phyloP scores from a whole-genome alignment of 2,888 invertebrate species.

The Macrophya alboannulata region DNA sequence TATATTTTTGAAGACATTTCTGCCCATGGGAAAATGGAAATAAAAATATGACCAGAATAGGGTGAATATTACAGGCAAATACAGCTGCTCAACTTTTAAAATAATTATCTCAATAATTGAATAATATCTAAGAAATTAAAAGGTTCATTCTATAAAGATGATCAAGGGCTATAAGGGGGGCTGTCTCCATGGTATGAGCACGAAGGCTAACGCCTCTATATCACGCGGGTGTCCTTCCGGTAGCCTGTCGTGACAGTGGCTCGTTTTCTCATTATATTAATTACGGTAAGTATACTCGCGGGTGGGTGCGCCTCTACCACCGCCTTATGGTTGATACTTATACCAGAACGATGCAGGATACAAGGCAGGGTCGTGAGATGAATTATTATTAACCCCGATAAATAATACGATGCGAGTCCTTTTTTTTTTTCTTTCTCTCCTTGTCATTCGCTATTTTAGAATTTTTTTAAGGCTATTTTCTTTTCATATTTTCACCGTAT shows the following conservation, averaged over 20 bases:
- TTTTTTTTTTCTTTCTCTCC: too few relatives aligned
- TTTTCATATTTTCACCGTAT: not conserved
- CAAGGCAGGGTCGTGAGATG: not conserved
- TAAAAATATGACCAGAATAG: too few relatives aligned
- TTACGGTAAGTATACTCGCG: constrained; percentile 52
- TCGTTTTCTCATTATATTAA: constrained; percentile 52
- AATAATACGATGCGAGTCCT: not conserved
- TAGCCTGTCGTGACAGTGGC: constrained; percentile 47
- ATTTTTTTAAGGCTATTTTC: not conserved
- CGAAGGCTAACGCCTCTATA: constrained; percentile 32
- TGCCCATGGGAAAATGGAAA: too few relatives aligned
- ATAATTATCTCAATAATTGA: not conserved
- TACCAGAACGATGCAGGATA: not conserved
- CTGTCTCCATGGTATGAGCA: not conserved
- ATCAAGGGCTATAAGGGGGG: not conserved
- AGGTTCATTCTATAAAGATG: not conserved
- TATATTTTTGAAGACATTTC: too few relatives aligned
- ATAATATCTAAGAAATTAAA: not conserved
- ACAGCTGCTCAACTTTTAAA: not conserved
- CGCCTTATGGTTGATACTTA: constrained; percentile 34
- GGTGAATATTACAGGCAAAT: too few relatives aligned
- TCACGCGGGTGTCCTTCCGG: constrained; percentile 51
- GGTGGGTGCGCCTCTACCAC: constrained; percentile 14
- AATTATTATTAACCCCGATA: constrained; percentile 2
- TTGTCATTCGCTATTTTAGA: too few relatives aligned